A percentile compares a stretch with the other conserved stretches of the same genome.
Evolutionary conservation across 2,113 vertebrate genomes (phyloP).

Genomic region (Varanus salvator): DNA sequence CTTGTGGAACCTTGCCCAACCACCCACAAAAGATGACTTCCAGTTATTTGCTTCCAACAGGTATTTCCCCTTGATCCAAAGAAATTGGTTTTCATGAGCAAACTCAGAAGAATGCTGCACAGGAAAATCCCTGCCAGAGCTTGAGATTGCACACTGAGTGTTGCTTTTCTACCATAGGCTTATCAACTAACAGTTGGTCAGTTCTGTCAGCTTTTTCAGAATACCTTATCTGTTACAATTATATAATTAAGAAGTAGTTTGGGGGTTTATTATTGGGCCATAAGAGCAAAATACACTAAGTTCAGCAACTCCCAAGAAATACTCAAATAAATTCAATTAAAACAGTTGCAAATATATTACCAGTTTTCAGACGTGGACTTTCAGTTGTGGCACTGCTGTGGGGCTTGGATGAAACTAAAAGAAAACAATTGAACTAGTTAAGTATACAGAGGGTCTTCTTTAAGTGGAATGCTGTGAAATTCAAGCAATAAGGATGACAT

Average conservation of each 20-base stretch:
- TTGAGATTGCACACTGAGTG: background rate
- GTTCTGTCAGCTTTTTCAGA: background rate
- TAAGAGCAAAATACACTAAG: background rate
- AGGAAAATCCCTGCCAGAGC: background rate
- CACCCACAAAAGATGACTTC: background rate
- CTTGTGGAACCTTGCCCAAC: background rate
- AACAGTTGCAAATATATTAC: constrained; percentile 56
- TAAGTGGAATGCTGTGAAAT: constrained; percentile 22
- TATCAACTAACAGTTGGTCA: background rate
- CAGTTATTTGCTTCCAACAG: background rate
- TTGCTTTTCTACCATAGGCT: background rate
- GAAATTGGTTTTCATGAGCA: background rate
- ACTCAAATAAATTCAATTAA: background rate
- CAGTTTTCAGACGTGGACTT: constrained; percentile 61
- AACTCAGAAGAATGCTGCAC: background rate
- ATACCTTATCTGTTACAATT: background rate
- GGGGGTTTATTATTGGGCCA: background rate
- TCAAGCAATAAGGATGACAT: constrained; percentile 3
- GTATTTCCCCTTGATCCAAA: background rate
- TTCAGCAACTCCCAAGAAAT: background rate
- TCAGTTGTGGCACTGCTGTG: constrained; percentile 64
- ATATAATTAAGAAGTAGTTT: background rate
- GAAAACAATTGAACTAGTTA: constrained; percentile 46
- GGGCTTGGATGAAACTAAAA: constrained; percentile 68
- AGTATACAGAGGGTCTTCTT: background rate